Conservation (phyloP, 2,888 invertebrate species). For the Amaurobius ferox region DNA sequence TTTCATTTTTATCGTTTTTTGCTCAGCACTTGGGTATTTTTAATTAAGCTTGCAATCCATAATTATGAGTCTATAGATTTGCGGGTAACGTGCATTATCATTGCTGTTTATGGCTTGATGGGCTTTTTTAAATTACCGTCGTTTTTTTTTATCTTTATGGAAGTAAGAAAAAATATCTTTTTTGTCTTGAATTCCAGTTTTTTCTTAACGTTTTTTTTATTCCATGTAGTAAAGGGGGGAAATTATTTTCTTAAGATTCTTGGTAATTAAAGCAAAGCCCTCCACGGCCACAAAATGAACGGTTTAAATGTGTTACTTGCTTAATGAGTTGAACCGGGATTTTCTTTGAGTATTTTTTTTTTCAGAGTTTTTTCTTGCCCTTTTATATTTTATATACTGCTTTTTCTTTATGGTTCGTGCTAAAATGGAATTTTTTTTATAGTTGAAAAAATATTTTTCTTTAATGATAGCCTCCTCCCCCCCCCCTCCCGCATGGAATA, state of each 20-base stretch:
- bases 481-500: background rate
- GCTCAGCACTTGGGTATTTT: constrained; percentile 51
- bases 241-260: constrained; percentile 70
- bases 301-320: constrained; percentile 69
- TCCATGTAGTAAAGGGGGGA: constrained; percentile 17
- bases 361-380: constrained; percentile 24
- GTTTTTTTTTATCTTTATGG: too few relatives aligned
- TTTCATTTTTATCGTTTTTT: constrained; percentile 4
- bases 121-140: constrained; percentile 67
- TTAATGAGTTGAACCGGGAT: constrained; percentile 68
- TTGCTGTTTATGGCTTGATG: constrained; percentile 70
- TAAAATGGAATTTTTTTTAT: constrained; percentile 49
- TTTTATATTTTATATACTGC: constrained; percentile 16
- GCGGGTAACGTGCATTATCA: constrained; percentile 64
- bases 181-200: too few relatives aligned
- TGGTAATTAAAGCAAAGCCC: constrained; percentile 71
- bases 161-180: too few relatives aligned
- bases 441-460: constrained; percentile 23
- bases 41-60: constrained; percentile 72
- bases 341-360: constrained; percentile 31
- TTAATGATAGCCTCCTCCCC: constrained; percentile 33
- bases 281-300: constrained; percentile 70
- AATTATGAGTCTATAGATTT: constrained; percentile 72
- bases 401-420: constrained; percentile 37
- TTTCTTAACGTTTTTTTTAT: constrained; percentile 2